phyloP scores from a whole-genome alignment of 2,888 invertebrate genomes.

The Lasioglossum pauxillum region DNA sequence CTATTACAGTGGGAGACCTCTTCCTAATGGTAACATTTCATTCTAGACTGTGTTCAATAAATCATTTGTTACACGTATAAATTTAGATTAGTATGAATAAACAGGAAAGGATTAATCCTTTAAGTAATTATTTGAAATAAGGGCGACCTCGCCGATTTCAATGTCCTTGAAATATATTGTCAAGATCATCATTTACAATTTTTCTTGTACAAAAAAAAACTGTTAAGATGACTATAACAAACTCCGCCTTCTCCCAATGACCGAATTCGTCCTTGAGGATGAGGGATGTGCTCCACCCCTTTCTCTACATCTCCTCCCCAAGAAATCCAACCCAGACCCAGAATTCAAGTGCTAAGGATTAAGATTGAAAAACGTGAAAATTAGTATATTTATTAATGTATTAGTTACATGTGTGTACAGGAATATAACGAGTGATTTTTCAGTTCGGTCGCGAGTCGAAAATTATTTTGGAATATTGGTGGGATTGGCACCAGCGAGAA shows the following conservation, averaged over 20 bases:
- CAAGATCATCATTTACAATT: no score
- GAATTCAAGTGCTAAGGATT: no score
- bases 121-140: no score
- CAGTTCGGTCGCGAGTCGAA: constrained; percentile 91
- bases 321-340: no score
- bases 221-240: no score
- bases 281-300: no score
- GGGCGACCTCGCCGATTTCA: no score
- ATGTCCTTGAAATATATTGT: no score
- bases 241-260: no score
- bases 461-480: constrained; percentile 92
- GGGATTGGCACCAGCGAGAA: constrained; percentile 86
- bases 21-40: constrained; percentile 90
- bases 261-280: no score
- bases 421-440: constrained; percentile 33
- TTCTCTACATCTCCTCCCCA: no score
- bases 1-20: constrained; percentile 94
- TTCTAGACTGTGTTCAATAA: not conserved
- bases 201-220: no score
- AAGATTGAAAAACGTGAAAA: not conserved
- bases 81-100: not conserved
- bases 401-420: not conserved
- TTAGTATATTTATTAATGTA: not conserved
- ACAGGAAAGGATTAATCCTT: not conserved
- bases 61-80: not conserved